Base-by-base conservation (phyloP, 2,797 vertebrate genomes). In the Distichodus sexfasciatus region DNA sequence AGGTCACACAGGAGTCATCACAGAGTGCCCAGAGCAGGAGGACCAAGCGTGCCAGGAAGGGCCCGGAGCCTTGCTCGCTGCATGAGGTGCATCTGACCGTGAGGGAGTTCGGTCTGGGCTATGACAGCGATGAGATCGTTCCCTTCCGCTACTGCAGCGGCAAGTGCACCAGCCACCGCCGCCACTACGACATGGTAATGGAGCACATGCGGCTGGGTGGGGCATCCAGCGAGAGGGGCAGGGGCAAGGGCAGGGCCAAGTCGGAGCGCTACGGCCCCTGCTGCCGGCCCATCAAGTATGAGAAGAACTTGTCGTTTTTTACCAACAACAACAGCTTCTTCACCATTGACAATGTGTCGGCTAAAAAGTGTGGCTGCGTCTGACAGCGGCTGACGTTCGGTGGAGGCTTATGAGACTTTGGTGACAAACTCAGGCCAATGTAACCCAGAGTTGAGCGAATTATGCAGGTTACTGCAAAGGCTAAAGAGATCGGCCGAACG, bases 111-210 rank as follows among this genome's bases (percentile, higher is more conserved):
- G 95, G 94, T 38, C 88, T 99, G 28, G 95, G 95, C 71, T 96
- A 96, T 17, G 76, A 94, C 15, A 96, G 96, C 0, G 94, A 97
- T 0, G 97, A 99, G 90, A 97, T 91, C 0, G 89, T 98, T 47
- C 75, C 92, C 47, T 94, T 99, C 84, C 92, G 92, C 65, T 99
- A 98, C 91, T 99, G 97, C 91, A 95, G 93, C 7, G 97, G 97
- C 46, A 94, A 91, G 0, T 98, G 96, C 73, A 84, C 84, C 2
- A 77, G 87, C 0, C 89, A 91, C 1, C 81, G 91, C 63, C 88
- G 91, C 57, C 93, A 95, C 88, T 97, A 99, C 11, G 97, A 99
- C 91, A 84, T 98, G 23, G 92, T 94, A 3, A 88, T 98, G 81
- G 90, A 92, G 71, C 90, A 93, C 79, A 89, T 98, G 76, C 60